These are phyloP conservation scores for Ormyrus pomaceus DNA, from an alignment of 2,888 invertebrate species.

Conservation along the genomic window DNA sequence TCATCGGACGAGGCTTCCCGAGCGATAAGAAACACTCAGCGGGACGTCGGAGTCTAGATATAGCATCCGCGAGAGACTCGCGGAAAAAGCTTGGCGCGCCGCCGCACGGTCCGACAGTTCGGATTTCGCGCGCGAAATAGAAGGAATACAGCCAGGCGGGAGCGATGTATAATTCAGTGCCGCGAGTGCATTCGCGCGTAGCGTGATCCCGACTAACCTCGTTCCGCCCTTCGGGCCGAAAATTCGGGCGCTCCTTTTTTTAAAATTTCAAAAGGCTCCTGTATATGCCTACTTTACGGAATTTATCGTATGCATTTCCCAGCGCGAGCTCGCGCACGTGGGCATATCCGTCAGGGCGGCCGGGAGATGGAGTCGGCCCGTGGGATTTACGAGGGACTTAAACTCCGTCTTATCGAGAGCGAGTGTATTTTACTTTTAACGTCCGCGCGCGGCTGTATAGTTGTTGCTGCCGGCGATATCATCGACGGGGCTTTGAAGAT, in stretches of 20 bases:
- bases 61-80: too few relatives aligned
- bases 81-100: too few relatives aligned
- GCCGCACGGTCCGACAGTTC: too few relatives aligned
- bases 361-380: not conserved
- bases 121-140: too few relatives aligned
- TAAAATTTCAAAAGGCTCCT: constrained; percentile 10
- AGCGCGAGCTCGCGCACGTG: not conserved
- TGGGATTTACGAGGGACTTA: constrained; percentile 38
- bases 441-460: not conserved
- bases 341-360: not conserved
- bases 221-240: not conserved
- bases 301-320: not conserved
- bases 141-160: too few relatives aligned
- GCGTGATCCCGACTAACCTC: constrained; percentile 32
- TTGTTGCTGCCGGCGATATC: not conserved
- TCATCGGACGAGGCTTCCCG: too few relatives aligned
- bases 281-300: not conserved
- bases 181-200: not conserved
- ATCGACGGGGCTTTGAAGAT: constrained; percentile 19
- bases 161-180: constrained; percentile 46
- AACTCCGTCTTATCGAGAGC: constrained; percentile 8
- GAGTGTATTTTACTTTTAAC: constrained; percentile 12
- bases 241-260: constrained; percentile 1
- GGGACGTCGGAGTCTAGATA: too few relatives aligned
- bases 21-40: too few relatives aligned